Conservation (phyloP, 2,113 vertebrate species). For the Leiothrix lutea region DNA sequence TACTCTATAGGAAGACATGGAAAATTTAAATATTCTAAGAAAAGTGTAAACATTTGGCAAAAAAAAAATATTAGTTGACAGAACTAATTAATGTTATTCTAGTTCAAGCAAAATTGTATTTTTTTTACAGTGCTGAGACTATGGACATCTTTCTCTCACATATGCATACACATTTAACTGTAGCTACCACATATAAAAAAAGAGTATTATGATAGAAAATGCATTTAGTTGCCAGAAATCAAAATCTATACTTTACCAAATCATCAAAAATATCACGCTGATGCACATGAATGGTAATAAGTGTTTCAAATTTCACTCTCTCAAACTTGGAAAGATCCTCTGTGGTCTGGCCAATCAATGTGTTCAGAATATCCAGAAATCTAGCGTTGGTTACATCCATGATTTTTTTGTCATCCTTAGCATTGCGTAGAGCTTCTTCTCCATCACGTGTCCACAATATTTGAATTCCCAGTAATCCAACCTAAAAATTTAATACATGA, state of each 20-base stretch:
- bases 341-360: constrained; percentile 85
- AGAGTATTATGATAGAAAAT: not conserved
- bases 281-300: constrained; percentile 93
- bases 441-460: constrained; percentile 90
- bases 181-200: not conserved
- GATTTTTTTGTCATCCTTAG: constrained; percentile 85
- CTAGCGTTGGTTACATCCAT: constrained; percentile 85
- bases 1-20: not conserved
- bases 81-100: not conserved
- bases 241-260: constrained; percentile 76
- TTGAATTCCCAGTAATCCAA: constrained; percentile 90
- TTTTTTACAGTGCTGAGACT: not conserved
- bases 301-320: constrained; percentile 88
- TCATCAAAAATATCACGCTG: constrained; percentile 92
- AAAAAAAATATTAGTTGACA: not conserved
- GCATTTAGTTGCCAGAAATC: not conserved
- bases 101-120: not conserved
- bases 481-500: constrained; percentile 64
- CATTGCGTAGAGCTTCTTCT: constrained; percentile 81
- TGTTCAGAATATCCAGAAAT: constrained; percentile 88
- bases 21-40: not conserved
- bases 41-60: not conserved
- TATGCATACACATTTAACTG: not conserved
- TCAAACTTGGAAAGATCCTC: constrained; percentile 83
- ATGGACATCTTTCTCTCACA: not conserved